Conservation (phyloP, 1,140 invertebrate genomes). For the Calycopis cecrops region DNA sequence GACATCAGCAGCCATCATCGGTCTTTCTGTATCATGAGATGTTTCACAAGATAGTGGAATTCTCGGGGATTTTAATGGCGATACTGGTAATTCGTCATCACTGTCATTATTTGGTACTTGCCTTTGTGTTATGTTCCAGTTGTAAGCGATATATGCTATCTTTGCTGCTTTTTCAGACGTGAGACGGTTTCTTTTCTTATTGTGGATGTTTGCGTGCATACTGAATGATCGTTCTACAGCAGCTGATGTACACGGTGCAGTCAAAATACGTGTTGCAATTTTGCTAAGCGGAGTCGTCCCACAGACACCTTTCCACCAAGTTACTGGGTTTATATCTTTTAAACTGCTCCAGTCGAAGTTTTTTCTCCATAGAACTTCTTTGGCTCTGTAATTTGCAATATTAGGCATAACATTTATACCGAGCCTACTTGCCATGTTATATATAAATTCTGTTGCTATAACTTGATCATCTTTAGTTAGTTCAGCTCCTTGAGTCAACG, state of each 20-base stretch:
- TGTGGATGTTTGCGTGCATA: too few species aligned
- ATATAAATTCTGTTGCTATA: conserved; percentile 28
- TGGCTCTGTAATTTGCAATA: conserved; percentile 28
- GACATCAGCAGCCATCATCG: too few species aligned
- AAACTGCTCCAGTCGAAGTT: conserved; percentile 23
- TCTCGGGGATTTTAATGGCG: too few species aligned
- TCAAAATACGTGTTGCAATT: conserved; percentile 26
- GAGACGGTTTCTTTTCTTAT: too few species aligned
- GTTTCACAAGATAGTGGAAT: too few species aligned
- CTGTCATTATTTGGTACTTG: too few species aligned
- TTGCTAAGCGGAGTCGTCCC: conserved; percentile 22
- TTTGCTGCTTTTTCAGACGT: too few species aligned
- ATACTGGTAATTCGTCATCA: too few species aligned
- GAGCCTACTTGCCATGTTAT: conserved; percentile 16
- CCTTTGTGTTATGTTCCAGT: too few species aligned
- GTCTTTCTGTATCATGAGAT: too few species aligned
- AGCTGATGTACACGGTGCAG: conserved; percentile 18
- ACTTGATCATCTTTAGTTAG: conserved; percentile 26
- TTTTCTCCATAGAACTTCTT: conserved; percentile 24
- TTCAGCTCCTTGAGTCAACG: conserved; percentile 21
- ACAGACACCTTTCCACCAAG: conserved; percentile 31
- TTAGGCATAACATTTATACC: conserved; percentile 22
- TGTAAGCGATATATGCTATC: too few species aligned
- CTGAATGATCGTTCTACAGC: too few species aligned
- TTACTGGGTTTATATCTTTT: conserved; percentile 20